Evolutionary conservation across 2,113 vertebrate genomes (phyloP).

Genomic region (Furnarius figulus): DNA sequence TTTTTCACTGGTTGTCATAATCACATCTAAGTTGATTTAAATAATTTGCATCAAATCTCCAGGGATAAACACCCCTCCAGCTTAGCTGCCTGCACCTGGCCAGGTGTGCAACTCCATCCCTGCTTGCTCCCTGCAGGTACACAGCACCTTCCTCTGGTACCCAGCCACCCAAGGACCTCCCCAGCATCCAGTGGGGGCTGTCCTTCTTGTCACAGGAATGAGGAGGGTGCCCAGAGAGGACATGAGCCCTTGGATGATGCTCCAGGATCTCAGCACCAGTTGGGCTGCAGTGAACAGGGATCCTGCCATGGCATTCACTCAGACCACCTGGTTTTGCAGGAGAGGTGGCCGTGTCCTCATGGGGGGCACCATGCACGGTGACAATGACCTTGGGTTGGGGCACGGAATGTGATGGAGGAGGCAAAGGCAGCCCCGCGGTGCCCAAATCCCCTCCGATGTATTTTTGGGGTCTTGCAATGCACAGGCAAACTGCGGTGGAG

Average conservation of each 20-base stretch:
- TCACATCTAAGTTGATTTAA: background rate
- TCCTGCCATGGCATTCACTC: fast-evolving
- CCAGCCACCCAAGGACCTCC: background rate
- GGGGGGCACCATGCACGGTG: background rate
- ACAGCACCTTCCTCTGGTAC: fast-evolving
- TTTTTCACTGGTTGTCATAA: background rate
- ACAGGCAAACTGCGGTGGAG: background rate
- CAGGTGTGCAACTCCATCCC: fast-evolving
- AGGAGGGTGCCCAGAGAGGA: background rate
- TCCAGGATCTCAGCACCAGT: background rate
- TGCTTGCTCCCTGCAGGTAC: background rate
- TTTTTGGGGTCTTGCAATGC: background rate
- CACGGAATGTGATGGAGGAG: background rate
- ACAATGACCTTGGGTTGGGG: background rate
- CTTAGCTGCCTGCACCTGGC: background rate
- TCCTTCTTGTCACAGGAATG: background rate
- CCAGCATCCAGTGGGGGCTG: background rate
- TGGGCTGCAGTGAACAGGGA: background rate
- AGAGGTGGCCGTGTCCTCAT: fast-evolving
- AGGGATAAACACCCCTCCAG: background rate
- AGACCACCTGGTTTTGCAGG: background rate
- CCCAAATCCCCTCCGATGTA: background rate
- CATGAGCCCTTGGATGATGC: background rate
- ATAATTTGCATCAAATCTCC: background rate
- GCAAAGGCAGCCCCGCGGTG: background rate